Percentiles rank a stretch among this genome's conserved stretches.
phyloP scores from a whole-genome alignment of 2,888 invertebrate species.

The Microdon myrmicae region DNA sequence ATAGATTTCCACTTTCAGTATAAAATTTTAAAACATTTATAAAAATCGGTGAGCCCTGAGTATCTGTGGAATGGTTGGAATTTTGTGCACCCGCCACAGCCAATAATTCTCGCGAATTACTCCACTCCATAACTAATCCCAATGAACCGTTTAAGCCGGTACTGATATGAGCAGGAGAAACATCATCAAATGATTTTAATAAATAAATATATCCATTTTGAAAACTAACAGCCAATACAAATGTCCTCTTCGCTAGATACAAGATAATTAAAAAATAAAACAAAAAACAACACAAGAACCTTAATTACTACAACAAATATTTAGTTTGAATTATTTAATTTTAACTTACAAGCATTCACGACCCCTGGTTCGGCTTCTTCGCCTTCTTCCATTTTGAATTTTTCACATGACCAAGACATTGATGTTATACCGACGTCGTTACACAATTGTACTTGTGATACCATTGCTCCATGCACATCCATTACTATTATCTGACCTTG shows the following conservation, averaged over 20 bases:
- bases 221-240: slow-evolving; percentile 87
- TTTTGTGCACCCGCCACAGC: slow-evolving; percentile 85
- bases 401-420: slow-evolving; percentile 97
- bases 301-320: neutral
- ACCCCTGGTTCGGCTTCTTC: slow-evolving; percentile 76
- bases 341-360: slow-evolving; percentile 67
- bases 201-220: slow-evolving; percentile 91
- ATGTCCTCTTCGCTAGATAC: slow-evolving; percentile 72
- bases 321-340: neutral
- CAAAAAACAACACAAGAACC: neutral
- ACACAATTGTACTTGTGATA: slow-evolving; percentile 89
- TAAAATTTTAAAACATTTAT: slow-evolving; percentile 91
- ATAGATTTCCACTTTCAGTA: slow-evolving; percentile 82
- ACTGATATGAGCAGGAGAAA: slow-evolving; percentile 86
- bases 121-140: slow-evolving; percentile 93
- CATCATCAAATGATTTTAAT: slow-evolving; percentile 91
- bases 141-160: slow-evolving; percentile 79
- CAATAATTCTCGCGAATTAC: slow-evolving; percentile 89
- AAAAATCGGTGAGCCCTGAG: slow-evolving; percentile 70
- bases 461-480: slow-evolving; percentile 96
- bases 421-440: slow-evolving; percentile 87
- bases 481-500: slow-evolving; percentile 95
- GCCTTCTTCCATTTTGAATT: slow-evolving; percentile 97
- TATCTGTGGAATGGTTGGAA: slow-evolving; percentile 58
- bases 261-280: slow-evolving; percentile 16